phyloP scores from a whole-genome alignment of 2,113 vertebrate genomes.

The Podocnemis expansa region DNA sequence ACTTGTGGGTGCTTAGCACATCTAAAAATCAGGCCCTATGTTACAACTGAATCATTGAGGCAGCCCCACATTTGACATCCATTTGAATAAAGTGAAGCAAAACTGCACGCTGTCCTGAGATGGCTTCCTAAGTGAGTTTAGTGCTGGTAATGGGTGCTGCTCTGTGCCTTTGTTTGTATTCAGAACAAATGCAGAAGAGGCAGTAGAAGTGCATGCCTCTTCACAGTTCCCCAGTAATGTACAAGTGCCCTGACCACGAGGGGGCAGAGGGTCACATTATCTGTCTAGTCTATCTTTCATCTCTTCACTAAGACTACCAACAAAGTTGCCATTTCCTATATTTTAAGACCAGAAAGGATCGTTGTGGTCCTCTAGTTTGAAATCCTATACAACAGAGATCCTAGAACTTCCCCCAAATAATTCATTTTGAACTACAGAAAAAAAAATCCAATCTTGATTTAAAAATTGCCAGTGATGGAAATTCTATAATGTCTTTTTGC shows the following conservation, averaged over 20 bases:
- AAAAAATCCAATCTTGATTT: too few species aligned
- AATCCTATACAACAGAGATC: too few species aligned
- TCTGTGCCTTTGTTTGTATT: neutral
- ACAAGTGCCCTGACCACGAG: neutral
- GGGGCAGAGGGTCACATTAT: neutral
- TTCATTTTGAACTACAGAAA: too few species aligned
- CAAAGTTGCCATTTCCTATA: too few species aligned
- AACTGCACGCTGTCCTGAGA: neutral
- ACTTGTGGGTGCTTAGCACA: neutral
- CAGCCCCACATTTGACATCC: neutral
- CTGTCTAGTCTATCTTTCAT: too few species aligned
- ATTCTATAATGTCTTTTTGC: too few species aligned
- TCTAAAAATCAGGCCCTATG: neutral
- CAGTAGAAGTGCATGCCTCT: neutral
- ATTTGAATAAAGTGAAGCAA: neutral
- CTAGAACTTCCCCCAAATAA: too few species aligned
- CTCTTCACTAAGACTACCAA: too few species aligned
- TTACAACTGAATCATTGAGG: neutral
- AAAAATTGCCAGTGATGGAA: too few species aligned
- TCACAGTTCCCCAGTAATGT: neutral
- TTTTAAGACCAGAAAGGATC: too few species aligned
- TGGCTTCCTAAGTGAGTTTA: neutral
- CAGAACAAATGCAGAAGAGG: neutral
- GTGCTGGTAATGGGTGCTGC: neutral
- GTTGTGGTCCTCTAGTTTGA: too few species aligned